phyloP scores from a whole-genome alignment of 2,888 invertebrate genomes.

The Hirtodrosophila alboralis region DNA sequence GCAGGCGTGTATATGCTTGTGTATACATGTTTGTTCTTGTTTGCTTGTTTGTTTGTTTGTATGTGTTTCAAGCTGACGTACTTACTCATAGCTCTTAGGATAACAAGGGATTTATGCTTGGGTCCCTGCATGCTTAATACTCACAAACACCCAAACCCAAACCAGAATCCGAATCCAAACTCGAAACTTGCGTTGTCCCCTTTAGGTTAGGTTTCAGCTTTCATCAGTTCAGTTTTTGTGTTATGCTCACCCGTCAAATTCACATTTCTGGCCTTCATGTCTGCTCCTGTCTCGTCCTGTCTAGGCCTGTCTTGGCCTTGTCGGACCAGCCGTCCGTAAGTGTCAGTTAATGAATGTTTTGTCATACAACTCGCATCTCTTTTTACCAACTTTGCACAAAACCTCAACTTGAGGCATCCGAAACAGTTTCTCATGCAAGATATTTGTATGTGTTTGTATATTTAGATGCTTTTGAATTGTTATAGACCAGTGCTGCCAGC shows the following conservation, averaged over 20 bases:
- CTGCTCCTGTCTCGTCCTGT: not conserved
- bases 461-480: too few relatives aligned
- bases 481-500: too few relatives aligned
- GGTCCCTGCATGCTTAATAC: slow-evolving; percentile 55
- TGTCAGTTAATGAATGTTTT: slow-evolving; percentile 72
- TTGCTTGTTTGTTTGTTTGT: slow-evolving; percentile 11
- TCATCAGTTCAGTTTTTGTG: too few relatives aligned
- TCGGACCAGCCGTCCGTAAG: slow-evolving; percentile 43
- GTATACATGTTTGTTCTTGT: slow-evolving; percentile 6
- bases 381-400: slow-evolving; percentile 37
- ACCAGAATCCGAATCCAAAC: too few relatives aligned
- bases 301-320: slow-evolving; percentile 13
- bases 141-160: too few relatives aligned
- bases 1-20: slow-evolving; percentile 27
- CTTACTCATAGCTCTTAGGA: slow-evolving; percentile 58
- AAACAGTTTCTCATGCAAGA: slow-evolving; percentile 32
- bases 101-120: slow-evolving; percentile 67
- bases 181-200: slow-evolving; percentile 18
- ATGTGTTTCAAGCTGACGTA: slow-evolving; percentile 45
- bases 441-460: slow-evolving; percentile 2
- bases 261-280: not conserved
- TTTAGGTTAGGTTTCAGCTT: slow-evolving; percentile 39
- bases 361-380: slow-evolving; percentile 56
- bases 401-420: slow-evolving; percentile 20
- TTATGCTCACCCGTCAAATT: slow-evolving; percentile 32